Evolutionary conservation across 2,113 vertebrate genomes (phyloP).

Genomic region (Herpailurus yagouaroundi): DNA sequence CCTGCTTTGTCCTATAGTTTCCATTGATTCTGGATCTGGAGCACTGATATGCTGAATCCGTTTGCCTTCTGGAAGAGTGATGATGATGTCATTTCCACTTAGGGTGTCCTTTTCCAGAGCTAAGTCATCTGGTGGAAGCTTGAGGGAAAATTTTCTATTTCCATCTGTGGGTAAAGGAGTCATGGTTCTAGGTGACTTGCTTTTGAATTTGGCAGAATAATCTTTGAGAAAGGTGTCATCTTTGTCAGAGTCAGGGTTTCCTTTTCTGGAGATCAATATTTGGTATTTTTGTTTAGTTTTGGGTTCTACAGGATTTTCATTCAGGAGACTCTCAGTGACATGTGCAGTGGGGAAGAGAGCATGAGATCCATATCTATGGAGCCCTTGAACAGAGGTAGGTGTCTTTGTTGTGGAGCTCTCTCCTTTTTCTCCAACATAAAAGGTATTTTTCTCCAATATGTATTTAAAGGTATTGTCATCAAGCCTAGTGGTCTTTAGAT

Average conservation of each 20-base stretch:
- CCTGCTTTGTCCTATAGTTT: neutral
- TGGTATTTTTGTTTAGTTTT: conserved; percentile 32
- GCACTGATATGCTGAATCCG: neutral
- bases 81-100: neutral
- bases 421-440: neutral
- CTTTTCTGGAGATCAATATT: neutral
- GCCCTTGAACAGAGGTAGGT: neutral
- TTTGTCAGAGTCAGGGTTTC: neutral
- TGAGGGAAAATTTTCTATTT: neutral
- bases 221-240: neutral
- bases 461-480: neutral
- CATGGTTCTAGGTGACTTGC: neutral
- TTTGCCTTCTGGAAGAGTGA: neutral
- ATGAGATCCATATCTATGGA: neutral
- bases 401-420: neutral
- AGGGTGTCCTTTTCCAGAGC: neutral
- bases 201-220: neutral
- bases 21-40: neutral
- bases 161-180: neutral
- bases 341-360: neutral
- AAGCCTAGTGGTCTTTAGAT: neutral
- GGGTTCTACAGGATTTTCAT: neutral
- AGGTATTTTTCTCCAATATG: neutral
- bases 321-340: neutral
- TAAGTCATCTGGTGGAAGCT: neutral